Conservation (phyloP, 2,797 vertebrate species). For the Gorsachius magnificus region DNA sequence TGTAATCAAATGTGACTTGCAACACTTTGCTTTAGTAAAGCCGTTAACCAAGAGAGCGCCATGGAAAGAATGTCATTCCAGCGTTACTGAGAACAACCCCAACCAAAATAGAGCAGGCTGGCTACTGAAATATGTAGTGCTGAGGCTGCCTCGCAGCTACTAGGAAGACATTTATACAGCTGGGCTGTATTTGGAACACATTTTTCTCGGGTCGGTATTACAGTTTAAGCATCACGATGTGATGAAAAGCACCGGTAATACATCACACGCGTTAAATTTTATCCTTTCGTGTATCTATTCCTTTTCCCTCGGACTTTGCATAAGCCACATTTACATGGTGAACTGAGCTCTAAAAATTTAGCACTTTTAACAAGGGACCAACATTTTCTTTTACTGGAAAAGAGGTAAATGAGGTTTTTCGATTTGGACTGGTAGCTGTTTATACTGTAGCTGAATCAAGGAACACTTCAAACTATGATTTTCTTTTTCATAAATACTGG, state of each 20-base stretch:
- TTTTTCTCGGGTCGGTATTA: background rate
- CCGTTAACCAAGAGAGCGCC: background rate
- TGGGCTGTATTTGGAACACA: background rate
- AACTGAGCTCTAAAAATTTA: constrained; percentile 8
- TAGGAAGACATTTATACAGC: background rate
- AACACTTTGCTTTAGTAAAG: background rate
- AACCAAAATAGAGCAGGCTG: background rate
- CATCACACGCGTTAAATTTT: background rate
- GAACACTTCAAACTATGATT: constrained; percentile 1
- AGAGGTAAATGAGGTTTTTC: constrained; percentile 27
- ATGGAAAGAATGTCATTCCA: fast-evolving
- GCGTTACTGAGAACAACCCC: background rate
- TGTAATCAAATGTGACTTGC: background rate
- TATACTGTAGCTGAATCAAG: background rate
- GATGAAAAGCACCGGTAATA: background rate
- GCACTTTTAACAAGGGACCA: constrained; percentile 29
- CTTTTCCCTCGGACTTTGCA: background rate
- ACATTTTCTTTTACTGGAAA: constrained; percentile 52
- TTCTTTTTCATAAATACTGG: background rate
- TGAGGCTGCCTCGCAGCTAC: background rate
- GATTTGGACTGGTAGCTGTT: background rate
- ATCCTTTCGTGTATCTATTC: background rate
- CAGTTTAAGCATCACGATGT: background rate
- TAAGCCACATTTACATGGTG: background rate
- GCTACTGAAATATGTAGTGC: background rate